phyloP scores from a whole-genome alignment of 2,888 invertebrate species.

The Ormyrus rosae region DNA sequence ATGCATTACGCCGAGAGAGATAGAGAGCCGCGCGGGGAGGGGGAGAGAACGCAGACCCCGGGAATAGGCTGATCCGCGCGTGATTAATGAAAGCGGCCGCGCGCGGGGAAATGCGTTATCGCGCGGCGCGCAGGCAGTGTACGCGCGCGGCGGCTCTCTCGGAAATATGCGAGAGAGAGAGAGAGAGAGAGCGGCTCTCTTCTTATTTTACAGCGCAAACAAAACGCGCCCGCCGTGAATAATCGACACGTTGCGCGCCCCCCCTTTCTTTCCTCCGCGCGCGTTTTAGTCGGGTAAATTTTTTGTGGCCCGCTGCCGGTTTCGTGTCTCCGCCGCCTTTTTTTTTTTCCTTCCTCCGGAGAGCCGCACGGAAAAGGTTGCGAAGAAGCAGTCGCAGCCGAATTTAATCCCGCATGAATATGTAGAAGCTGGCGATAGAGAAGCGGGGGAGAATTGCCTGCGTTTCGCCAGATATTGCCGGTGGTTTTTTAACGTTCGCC shows the following conservation, averaged over 20 bases:
- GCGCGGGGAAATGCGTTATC: constrained; percentile 47
- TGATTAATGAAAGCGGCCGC: constrained; percentile 51
- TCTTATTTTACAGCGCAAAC: constrained; percentile 34
- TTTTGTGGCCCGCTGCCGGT: constrained; percentile 24
- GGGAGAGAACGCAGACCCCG: background rate
- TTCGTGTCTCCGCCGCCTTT: constrained; percentile 44
- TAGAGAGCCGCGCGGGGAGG: background rate
- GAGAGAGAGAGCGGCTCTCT: constrained; percentile 5
- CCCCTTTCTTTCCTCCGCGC: constrained; percentile 16
- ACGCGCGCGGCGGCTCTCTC: background rate
- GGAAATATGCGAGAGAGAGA: constrained; percentile 51
- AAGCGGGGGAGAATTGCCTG: constrained; percentile 33
- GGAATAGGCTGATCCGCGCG: constrained; percentile 46
- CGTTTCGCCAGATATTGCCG: constrained; percentile 48
- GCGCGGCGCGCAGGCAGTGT: constrained; percentile 37
- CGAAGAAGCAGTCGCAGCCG: constrained; percentile 49
- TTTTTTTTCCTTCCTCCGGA: constrained; percentile 56
- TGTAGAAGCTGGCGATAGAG: constrained; percentile 60
- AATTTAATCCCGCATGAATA: constrained; percentile 71
- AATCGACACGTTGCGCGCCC: constrained; percentile 60
- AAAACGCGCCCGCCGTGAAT: constrained; percentile 65
- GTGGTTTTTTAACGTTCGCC: constrained; percentile 50
- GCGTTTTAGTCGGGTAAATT: constrained; percentile 13
- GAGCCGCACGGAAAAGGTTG: background rate
- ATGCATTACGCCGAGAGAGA: constrained; percentile 43